Percentiles rank a stretch among this genome's conserved stretches.
Evolutionary conservation across 2,113 vertebrate genomes (phyloP).

Genomic region (Cercopithecus mona): DNA sequence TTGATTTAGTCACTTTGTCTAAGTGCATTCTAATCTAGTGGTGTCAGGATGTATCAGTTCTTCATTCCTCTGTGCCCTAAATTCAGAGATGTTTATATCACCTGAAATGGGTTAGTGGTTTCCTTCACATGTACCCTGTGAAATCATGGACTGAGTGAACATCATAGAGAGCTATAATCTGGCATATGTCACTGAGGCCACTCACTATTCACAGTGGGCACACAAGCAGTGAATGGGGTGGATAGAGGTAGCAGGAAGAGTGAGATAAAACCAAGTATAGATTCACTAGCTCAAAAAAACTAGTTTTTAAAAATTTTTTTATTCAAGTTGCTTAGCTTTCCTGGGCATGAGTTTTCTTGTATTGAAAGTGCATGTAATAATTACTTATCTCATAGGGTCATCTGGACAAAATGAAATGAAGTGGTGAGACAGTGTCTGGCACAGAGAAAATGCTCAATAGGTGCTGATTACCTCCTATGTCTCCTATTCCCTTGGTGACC

Average conservation of each 20-base stretch:
- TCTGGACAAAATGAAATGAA: constrained; percentile 21
- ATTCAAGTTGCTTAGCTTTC: neutral
- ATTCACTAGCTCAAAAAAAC: neutral
- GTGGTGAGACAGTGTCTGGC: neutral
- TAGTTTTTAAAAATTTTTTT: no score
- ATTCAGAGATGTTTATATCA: neutral
- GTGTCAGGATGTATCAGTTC: neutral
- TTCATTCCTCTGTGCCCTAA: neutral
- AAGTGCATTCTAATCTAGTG: neutral
- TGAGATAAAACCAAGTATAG: neutral
- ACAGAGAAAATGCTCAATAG: constrained; percentile 21
- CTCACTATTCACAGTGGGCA: neutral
- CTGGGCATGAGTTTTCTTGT: neutral
- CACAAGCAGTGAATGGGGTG: neutral
- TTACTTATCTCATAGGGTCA: neutral
- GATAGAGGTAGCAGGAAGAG: neutral
- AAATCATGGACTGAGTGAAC: neutral
- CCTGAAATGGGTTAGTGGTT: neutral
- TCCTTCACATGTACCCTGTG: neutral
- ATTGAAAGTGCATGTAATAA: neutral
- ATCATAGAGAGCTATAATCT: neutral
- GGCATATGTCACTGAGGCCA: neutral
- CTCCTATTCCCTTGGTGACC: neutral
- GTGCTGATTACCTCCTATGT: neutral
- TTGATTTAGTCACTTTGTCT: constrained; percentile 26